Conservation (phyloP, 1,140 invertebrate species). For the Drosophila repleta region DNA sequence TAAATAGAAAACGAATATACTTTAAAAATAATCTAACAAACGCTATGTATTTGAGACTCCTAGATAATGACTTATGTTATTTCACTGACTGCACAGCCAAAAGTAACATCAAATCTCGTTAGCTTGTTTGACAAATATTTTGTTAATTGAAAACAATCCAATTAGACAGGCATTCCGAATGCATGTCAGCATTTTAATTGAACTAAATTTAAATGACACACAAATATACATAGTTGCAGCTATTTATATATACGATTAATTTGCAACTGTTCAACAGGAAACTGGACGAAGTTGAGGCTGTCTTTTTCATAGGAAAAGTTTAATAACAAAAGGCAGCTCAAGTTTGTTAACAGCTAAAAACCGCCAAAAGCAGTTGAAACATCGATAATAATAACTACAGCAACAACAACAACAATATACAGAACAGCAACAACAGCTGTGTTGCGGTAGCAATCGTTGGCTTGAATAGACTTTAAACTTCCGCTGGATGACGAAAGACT, state of each 20-base stretch:
- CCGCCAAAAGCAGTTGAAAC: constrained; percentile 44
- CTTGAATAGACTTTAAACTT: constrained; percentile 68
- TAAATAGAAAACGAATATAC: no score
- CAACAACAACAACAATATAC: constrained; percentile 12
- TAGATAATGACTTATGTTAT: background rate
- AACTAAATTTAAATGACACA: background rate
- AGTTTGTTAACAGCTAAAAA: constrained; percentile 50
- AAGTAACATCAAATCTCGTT: background rate
- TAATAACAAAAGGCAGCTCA: constrained; percentile 50
- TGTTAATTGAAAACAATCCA: constrained; percentile 8
- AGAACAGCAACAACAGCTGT: constrained; percentile 15
- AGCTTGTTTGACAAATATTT: constrained; percentile 5
- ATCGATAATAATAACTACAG: constrained; percentile 28
- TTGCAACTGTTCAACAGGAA: background rate
- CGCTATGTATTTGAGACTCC: no score
- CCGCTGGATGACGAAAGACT: constrained; percentile 60
- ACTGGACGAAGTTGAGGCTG: no score
- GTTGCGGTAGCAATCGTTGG: constrained; percentile 20
- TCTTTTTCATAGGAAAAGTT: constrained; percentile 30
- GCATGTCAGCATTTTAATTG: constrained; percentile 9
- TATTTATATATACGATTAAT: background rate
- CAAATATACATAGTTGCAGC: background rate
- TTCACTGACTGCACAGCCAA: background rate
- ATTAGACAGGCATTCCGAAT: constrained; percentile 3
- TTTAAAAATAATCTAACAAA: no score